phyloP scores from a whole-genome alignment of 2,888 invertebrate genomes.

The Cataglyphis albicans region DNA sequence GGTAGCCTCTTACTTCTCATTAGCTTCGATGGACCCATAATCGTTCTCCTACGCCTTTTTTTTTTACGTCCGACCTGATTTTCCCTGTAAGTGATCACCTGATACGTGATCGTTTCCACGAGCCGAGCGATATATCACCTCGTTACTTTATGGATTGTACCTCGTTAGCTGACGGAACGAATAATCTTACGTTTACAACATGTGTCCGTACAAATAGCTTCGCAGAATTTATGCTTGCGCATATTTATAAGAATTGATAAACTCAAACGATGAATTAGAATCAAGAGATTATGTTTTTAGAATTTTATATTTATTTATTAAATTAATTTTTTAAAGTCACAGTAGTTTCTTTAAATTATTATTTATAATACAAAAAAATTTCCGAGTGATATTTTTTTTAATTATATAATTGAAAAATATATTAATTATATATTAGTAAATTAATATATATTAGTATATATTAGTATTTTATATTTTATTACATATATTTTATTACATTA shows the following conservation, averaged over 20 bases:
- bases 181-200: constrained; percentile 36
- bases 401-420: not conserved
- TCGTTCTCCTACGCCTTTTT: constrained; percentile 3
- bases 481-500: too few species aligned
- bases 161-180: constrained; percentile 50
- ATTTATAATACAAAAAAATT: not conserved
- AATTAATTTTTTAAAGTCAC: not conserved
- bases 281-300: not conserved
- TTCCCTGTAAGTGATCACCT: constrained; percentile 41
- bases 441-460: too few species aligned
- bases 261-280: not conserved
- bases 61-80: constrained; percentile 42
- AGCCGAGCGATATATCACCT: constrained; percentile 34
- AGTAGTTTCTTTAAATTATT: not conserved
- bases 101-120: constrained; percentile 45
- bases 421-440: not conserved
- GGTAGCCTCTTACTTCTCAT: constrained; percentile 42
- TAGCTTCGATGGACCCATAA: constrained; percentile 22
- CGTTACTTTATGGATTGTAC: constrained; percentile 39
- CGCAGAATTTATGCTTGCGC: constrained; percentile 21
- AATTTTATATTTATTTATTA: not conserved
- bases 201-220: constrained; percentile 20
- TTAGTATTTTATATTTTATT: too few species aligned
- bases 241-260: constrained; percentile 2
- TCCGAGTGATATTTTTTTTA: not conserved